Percentiles rank a stretch among this genome's conserved stretches.
These are phyloP conservation scores for Pan troglodytes DNA, from an alignment of 2,113 vertebrate species.

Conservation along the genomic window NHGRI_mPanTro3-v2.1_pri NC_072421.2:107900501-107901000, in stretches of 20 bases:
- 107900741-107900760: neutral
- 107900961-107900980: neutral
- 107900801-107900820: neutral
- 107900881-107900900: slow-evolving; percentile 6
- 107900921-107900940: slow-evolving; percentile 45
- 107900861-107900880: neutral
- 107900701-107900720: neutral
- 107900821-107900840: neutral
- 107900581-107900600: neutral
- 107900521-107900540: slow-evolving; percentile 18
- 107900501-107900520: neutral
- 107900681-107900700: neutral
- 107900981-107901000: slow-evolving; percentile 34
- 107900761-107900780: neutral
- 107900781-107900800: neutral
- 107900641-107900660: neutral
- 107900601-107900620: neutral
- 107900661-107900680: neutral
- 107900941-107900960: neutral
- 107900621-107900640: neutral
- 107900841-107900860: neutral
- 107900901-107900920: slow-evolving; percentile 45
- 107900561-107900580: slow-evolving; percentile 12
- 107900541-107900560: neutral
- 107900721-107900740: neutral